phyloP scores from a whole-genome alignment of 2,113 vertebrate species.

The Cavia aperea region DNA sequence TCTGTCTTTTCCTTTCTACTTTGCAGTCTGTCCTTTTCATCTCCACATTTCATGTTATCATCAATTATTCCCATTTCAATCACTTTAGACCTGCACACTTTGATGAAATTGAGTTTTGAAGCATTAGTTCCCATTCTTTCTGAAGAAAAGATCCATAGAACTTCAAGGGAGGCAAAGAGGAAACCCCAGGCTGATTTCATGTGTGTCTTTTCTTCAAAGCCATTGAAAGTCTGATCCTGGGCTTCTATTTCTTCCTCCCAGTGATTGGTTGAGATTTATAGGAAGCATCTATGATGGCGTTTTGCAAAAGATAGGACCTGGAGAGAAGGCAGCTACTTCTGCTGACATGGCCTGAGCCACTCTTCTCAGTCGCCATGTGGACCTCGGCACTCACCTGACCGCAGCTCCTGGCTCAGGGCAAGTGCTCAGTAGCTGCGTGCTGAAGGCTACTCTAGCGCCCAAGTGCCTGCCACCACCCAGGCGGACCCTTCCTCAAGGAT shows the following conservation, averaged over 20 bases:
- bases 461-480: not conserved
- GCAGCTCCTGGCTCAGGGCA: not conserved
- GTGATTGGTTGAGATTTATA: not conserved
- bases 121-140: not conserved
- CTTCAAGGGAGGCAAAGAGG: not conserved
- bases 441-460: not conserved
- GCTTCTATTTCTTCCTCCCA: not conserved
- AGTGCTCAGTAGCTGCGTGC: not conserved
- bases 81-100: not conserved
- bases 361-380: not conserved
- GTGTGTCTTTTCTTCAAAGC: slow-evolving; percentile 4
- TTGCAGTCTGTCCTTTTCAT: not conserved
- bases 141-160: not conserved
- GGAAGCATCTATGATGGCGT: not conserved
- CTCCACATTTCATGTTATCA: not conserved
- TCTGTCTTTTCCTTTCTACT: not conserved
- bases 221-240: not conserved
- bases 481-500: not conserved
- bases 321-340: not conserved
- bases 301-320: not conserved
- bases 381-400: not conserved
- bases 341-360: not conserved
- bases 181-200: not conserved
- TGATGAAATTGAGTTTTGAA: slow-evolving; percentile 11
- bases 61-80: not conserved